phyloP scores from a whole-genome alignment of 92 coral and sea anemone species.

The Palythoa caribaeorum region DNA sequence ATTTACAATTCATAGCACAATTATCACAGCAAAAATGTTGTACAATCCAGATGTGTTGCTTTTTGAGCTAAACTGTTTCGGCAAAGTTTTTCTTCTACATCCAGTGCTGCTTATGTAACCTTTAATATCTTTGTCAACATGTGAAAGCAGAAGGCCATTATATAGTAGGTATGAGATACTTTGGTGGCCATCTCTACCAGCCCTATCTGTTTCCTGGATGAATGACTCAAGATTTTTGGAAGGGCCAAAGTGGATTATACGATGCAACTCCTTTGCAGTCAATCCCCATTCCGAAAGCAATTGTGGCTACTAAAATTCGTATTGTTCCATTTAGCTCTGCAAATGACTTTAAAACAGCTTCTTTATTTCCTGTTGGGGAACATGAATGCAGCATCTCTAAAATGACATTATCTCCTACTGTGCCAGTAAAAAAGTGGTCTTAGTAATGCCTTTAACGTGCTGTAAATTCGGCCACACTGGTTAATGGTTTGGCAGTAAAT shows the following conservation, averaged over 20 bases:
- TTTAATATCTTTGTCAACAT: conserved; percentile 63
- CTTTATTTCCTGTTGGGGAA: background rate
- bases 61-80: too few species aligned
- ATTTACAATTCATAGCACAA: too few species aligned
- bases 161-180: conserved; percentile 59
- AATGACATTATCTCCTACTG: background rate
- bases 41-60: too few species aligned
- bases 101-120: conserved; percentile 48
- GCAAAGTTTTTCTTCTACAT: conserved; percentile 60
- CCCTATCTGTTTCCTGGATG: conserved; percentile 57
- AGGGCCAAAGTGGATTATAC: conserved; percentile 64
- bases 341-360: background rate
- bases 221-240: conserved; percentile 57
- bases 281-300: conserved; percentile 38
- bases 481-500: conserved; percentile 78
- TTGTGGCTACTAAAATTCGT: background rate
- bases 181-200: conserved; percentile 72
- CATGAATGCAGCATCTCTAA: background rate
- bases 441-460: too few species aligned
- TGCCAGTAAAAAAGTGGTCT: background rate
- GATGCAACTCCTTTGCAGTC: conserved; percentile 21
- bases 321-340: too few species aligned
- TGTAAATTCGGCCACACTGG: conserved; percentile 52
- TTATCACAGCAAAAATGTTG: too few species aligned
- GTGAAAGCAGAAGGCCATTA: conserved; percentile 59